phyloP scores from a whole-genome alignment of 2,797 vertebrate genomes.

The Coregonus suidteri region DNA sequence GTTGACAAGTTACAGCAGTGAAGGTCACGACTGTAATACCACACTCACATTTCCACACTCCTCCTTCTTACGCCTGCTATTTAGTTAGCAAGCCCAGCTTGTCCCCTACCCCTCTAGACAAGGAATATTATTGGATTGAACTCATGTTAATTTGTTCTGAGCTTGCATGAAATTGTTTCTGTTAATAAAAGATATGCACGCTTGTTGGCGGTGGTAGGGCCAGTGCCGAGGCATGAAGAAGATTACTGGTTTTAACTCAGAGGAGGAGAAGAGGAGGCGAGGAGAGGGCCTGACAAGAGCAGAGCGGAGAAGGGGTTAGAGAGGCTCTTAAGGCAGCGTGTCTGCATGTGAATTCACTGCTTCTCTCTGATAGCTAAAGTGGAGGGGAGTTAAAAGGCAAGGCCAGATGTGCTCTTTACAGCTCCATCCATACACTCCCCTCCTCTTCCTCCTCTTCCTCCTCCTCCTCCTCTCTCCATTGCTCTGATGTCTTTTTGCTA shows the following conservation, averaged over 20 bases:
- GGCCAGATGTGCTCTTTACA: neutral
- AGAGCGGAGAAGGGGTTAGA: slow-evolving; percentile 6
- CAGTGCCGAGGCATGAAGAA: neutral
- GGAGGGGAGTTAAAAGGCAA: neutral
- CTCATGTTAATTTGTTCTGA: slow-evolving; percentile 61
- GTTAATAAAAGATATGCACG: slow-evolving; percentile 37
- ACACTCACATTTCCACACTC: neutral
- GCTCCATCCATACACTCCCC: neutral
- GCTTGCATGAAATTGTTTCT: slow-evolving; percentile 61
- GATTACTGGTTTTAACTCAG: neutral
- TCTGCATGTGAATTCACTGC: neutral
- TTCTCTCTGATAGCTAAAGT: slow-evolving; percentile 1
- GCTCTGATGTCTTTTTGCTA: neutral
- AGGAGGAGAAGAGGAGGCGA: neutral
- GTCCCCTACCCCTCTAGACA: slow-evolving; percentile 32
- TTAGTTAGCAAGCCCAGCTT: neutral
- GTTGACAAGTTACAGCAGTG: no score
- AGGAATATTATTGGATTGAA: slow-evolving; percentile 47
- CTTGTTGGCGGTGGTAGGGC: neutral
- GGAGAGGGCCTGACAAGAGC: neutral
- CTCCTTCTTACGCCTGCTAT: neutral
- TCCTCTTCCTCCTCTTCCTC: neutral
- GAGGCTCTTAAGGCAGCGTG: neutral
- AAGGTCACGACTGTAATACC: neutral
- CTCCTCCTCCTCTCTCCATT: neutral